Percentiles rank a stretch among this genome's conserved stretches.
phyloP scores from a whole-genome alignment of 2,797 vertebrate species.

The Tiaroga cobitis region DNA sequence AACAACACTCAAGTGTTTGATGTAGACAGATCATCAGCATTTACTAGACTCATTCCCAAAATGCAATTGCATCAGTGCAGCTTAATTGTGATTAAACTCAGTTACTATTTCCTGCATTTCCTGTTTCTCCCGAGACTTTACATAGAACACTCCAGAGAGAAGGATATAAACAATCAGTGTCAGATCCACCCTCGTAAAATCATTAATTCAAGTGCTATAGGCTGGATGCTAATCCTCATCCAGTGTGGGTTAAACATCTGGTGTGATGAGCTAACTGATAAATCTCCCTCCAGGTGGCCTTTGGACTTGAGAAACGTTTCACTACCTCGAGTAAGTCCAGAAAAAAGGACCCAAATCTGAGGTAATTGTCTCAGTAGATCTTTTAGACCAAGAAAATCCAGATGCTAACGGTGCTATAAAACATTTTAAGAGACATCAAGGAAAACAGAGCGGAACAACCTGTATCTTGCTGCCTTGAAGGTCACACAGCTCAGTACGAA shows the following conservation, averaged over 20 bases:
- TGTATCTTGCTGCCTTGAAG: slow-evolving; percentile 9
- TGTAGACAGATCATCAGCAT: background rate
- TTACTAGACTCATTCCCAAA: background rate
- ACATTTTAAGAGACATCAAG: slow-evolving; percentile 23
- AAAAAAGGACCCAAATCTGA: background rate
- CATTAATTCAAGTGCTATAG: slow-evolving; percentile 68
- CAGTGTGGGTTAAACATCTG: slow-evolving; percentile 70
- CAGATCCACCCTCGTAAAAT: slow-evolving; percentile 63
- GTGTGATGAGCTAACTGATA: slow-evolving; percentile 66
- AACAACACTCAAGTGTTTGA: slow-evolving; percentile 3
- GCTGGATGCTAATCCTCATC: slow-evolving; percentile 67
- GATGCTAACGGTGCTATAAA: slow-evolving; percentile 24
- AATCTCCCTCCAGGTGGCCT: slow-evolving; percentile 16
- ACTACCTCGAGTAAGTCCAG: background rate
- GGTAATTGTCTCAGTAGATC: slow-evolving; percentile 12
- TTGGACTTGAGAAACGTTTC: slow-evolving; percentile 24
- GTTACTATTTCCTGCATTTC: slow-evolving; percentile 5
- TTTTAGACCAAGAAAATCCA: slow-evolving; percentile 23
- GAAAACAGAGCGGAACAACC: background rate
- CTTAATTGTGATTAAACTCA: slow-evolving; percentile 22
- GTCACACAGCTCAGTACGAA: background rate
- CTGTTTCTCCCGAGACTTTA: background rate
- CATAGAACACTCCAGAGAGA: background rate
- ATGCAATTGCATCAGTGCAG: slow-evolving; percentile 21
- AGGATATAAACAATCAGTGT: slow-evolving; percentile 62